Evolutionary conservation across 2,888 invertebrate genomes (phyloP).

Genomic region (Euphydryas editha): DNA sequence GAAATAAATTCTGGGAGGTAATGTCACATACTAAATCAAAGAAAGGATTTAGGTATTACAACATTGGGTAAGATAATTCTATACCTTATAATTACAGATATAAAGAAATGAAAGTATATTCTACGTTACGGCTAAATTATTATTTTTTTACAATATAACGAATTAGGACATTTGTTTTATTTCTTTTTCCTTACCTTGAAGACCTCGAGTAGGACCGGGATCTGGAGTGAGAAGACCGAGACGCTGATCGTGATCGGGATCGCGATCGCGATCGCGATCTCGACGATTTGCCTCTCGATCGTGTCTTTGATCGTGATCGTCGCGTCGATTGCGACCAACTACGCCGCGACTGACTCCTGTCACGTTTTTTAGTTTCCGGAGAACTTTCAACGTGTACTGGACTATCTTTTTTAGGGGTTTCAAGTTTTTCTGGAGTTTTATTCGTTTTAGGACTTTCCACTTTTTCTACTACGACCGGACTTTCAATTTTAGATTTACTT

Average conservation of each 20-base stretch:
- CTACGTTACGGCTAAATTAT: too few relatives aligned
- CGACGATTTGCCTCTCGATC: conserved; percentile 54
- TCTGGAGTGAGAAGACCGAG: conserved; percentile 71
- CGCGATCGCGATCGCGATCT: conserved; percentile 46
- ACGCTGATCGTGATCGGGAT: conserved; percentile 64
- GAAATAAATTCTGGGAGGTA: too few relatives aligned
- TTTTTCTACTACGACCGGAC: conserved; percentile 34
- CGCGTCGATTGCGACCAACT: conserved; percentile 53
- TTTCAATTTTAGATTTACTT: conserved; percentile 38
- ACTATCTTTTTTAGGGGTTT: conserved; percentile 51
- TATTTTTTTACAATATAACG: too few relatives aligned
- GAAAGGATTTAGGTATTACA: too few relatives aligned
- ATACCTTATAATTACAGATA: too few relatives aligned
- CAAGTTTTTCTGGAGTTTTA: conserved; percentile 40
- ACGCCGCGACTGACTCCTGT: conserved; percentile 53
- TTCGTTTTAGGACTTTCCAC: conserved; percentile 29
- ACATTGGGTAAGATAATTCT: too few relatives aligned
- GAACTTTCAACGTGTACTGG: conserved; percentile 55
- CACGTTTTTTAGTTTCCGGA: conserved; percentile 54
- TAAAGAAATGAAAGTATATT: too few relatives aligned
- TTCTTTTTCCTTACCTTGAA: conserved; percentile 64
- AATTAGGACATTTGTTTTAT: too few relatives aligned
- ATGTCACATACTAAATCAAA: too few relatives aligned
- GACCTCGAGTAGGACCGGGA: conserved; percentile 77
- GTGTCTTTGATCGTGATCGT: conserved; percentile 61